A percentile compares a stretch with the other conserved stretches of the same genome.
Evolutionary conservation across 2,113 vertebrate species (phyloP).

Genomic region (Rhombomys opimus): DNA sequence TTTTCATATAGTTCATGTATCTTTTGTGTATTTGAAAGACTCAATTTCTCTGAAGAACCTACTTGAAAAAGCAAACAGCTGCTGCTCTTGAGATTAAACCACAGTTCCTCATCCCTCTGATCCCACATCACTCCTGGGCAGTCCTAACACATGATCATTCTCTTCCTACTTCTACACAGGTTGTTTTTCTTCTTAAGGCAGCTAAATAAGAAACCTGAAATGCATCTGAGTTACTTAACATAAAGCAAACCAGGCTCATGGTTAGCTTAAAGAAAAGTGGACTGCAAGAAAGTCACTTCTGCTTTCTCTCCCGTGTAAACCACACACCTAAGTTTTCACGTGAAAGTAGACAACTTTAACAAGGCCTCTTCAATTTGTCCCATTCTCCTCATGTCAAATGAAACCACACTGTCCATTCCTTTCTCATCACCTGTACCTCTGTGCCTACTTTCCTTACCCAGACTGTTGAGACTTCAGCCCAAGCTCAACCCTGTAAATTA

Average conservation of each 20-base stretch:
- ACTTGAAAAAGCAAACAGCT: not conserved
- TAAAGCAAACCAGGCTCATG: conserved; percentile 75
- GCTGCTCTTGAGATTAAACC: not conserved
- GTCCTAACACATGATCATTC: not conserved
- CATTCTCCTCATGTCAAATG: conserved; percentile 23
- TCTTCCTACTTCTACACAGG: not conserved
- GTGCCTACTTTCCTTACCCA: not conserved
- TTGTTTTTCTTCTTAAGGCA: conserved; percentile 47
- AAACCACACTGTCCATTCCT: conserved; percentile 62
- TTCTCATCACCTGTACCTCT: conserved; percentile 62
- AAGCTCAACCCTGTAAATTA: not conserved
- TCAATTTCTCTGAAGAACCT: not conserved
- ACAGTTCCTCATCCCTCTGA: too few species aligned
- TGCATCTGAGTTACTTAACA: conserved; percentile 70
- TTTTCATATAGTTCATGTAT: not conserved
- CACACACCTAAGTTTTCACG: conserved; percentile 49
- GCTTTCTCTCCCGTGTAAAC: conserved; percentile 70
- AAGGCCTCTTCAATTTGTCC: conserved; percentile 45
- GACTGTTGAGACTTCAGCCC: conserved; percentile 33
- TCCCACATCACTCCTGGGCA: not conserved
- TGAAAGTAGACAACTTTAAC: conserved; percentile 67
- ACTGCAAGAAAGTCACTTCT: conserved; percentile 76
- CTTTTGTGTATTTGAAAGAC: not conserved
- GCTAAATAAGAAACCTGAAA: conserved; percentile 76
- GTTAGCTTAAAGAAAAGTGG: conserved; percentile 72